Percentiles rank a stretch among this genome's conserved stretches.
phyloP scores from a whole-genome alignment of 1,140 invertebrate species.

The Diprion similis region DNA sequence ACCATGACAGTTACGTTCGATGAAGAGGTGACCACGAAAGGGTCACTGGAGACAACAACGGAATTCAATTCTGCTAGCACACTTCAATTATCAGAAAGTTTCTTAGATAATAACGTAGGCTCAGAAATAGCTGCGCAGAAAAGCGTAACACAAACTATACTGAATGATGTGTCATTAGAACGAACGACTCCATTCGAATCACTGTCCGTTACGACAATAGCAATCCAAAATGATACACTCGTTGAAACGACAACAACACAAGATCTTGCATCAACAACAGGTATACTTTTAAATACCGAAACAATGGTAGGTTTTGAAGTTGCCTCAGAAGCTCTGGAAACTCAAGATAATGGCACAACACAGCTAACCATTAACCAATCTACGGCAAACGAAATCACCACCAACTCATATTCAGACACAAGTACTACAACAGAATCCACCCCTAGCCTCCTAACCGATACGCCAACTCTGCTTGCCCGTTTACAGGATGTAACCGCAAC shows the following conservation, averaged over 20 bases:
- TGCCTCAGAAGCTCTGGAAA: neutral
- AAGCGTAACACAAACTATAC: neutral
- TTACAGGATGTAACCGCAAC: slow-evolving; percentile 55
- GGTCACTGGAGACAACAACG: neutral
- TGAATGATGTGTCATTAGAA: neutral
- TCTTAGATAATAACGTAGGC: neutral
- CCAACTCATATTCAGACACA: neutral
- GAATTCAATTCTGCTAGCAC: neutral
- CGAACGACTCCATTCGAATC: neutral
- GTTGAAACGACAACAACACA: slow-evolving; percentile 24
- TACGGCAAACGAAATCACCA: neutral
- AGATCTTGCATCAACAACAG: slow-evolving; percentile 14
- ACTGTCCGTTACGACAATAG: neutral
- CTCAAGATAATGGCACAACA: neutral
- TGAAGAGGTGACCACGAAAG: neutral
- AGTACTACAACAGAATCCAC: slow-evolving; percentile 26
- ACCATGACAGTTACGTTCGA: slow-evolving; percentile 19
- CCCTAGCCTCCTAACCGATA: slow-evolving; percentile 31
- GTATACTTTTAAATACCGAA: slow-evolving; percentile 24
- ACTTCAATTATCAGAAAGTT: neutral
- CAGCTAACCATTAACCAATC: slow-evolving; percentile 5
- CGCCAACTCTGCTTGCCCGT: slow-evolving; percentile 55
- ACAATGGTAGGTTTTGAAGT: slow-evolving; percentile 20
- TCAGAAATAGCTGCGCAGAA: neutral
- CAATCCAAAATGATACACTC: slow-evolving; percentile 11